These are phyloP conservation scores for Drosophila auraria DNA, from an alignment of 1,140 invertebrate genomes.

Conservation along the genomic window DNA sequence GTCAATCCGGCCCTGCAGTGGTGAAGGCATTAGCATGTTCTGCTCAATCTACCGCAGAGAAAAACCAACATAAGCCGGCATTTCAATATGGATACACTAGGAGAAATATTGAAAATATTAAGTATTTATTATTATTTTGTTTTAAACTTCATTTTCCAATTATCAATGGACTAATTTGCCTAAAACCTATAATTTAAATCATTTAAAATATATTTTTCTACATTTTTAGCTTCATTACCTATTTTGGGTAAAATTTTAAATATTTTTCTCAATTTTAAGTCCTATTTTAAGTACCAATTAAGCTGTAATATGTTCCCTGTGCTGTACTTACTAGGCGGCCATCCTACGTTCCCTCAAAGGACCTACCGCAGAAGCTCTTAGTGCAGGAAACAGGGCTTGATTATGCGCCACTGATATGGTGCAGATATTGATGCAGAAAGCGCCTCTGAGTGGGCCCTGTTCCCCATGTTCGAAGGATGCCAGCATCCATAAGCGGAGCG, in stretches of 20 bases:
- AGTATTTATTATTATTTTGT: no score
- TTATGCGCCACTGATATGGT: constrained; percentile 5
- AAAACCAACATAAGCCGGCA: neutral
- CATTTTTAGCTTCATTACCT: neutral
- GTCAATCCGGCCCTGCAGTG: constrained; percentile 21
- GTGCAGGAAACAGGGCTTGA: constrained; percentile 28
- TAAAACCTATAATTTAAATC: neutral
- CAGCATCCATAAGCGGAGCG: constrained; percentile 21
- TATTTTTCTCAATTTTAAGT: neutral
- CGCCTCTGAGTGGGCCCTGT: neutral
- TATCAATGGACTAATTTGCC: no score
- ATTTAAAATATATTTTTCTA: neutral
- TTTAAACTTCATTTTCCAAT: no score
- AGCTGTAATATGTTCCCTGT: neutral
- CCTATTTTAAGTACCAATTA: neutral
- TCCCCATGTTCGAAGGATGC: neutral
- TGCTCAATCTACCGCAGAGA: constrained; percentile 23
- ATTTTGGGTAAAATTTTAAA: no score
- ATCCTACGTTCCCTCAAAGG: constrained; percentile 12
- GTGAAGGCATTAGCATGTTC: constrained; percentile 9
- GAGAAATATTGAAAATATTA: neutral
- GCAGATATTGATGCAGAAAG: constrained; percentile 2
- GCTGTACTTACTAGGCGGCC: neutral
- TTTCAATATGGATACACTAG: neutral
- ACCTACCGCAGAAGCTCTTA: constrained; percentile 28